These are phyloP conservation scores for Eupleurogrammus muticus DNA, from an alignment of 2,797 vertebrate species.

Conservation along the genomic window DNA sequence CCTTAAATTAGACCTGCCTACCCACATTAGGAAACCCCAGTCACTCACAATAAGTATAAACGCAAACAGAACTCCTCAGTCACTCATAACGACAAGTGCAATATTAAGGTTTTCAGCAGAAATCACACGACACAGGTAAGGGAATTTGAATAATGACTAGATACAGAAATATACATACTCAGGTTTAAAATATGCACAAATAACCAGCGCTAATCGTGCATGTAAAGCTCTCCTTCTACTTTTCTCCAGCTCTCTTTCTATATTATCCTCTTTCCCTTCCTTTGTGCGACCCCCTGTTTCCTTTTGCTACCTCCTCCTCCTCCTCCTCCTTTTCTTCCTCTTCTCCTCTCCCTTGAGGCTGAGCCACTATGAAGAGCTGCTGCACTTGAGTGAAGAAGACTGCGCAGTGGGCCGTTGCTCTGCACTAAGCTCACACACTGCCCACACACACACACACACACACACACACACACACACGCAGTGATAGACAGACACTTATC, in stretches of 20 bases:
- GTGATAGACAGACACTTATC: constrained; percentile 51
- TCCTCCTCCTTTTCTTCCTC: background rate
- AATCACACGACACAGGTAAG: background rate
- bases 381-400: constrained; percentile 21
- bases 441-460: constrained; percentile 37
- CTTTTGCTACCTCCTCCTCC: constrained; percentile 1
- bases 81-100: background rate
- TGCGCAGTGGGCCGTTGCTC: constrained; percentile 32
- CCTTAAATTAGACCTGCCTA: constrained; percentile 3
- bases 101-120: background rate
- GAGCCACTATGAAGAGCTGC: constrained; percentile 12
- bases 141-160: background rate
- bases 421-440: constrained; percentile 37
- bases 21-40: constrained; percentile 7
- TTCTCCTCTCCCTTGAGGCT: background rate
- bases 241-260: background rate
- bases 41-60: background rate
- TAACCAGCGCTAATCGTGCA: background rate
- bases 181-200: background rate
- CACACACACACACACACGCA: constrained; percentile 4
- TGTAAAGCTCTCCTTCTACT: background rate
- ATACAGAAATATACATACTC: background rate
- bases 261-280: background rate
- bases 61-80: background rate
- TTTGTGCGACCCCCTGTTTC: background rate